Conservation (phyloP, 2,113 vertebrate species). For the Phaethornis superciliosus region DNA sequence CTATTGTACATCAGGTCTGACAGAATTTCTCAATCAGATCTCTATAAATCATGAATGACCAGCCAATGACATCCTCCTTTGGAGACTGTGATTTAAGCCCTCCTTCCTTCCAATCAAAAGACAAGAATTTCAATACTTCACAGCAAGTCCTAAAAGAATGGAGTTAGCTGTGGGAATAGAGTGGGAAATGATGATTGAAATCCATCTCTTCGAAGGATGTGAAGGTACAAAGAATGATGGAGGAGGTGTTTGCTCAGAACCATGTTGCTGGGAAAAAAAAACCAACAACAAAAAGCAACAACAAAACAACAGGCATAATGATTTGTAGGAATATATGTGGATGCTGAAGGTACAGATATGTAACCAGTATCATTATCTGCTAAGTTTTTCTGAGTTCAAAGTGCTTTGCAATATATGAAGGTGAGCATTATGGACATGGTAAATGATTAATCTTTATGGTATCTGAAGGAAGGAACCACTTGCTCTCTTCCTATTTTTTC, state of each 20-base stretch:
- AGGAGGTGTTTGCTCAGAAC: background rate
- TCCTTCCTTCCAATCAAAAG: background rate
- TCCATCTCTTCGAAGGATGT: background rate
- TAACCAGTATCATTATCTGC: background rate
- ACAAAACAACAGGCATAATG: background rate
- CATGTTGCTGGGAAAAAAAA: background rate
- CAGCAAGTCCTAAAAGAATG: background rate
- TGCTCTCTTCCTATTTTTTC: background rate
- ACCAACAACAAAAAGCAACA: background rate
- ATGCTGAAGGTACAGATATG: background rate
- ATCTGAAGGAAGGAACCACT: background rate
- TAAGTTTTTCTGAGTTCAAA: background rate
- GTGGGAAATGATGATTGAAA: background rate
- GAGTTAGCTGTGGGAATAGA: background rate
- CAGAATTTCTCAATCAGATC: background rate
- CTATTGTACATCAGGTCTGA: accelerated
- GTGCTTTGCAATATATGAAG: background rate
- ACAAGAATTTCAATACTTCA: background rate
- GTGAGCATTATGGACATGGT: background rate
- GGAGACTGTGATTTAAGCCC: background rate
- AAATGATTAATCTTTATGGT: background rate
- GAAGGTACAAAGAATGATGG: background rate
- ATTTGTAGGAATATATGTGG: background rate
- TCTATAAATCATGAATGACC: background rate
- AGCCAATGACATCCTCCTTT: background rate